Percentiles rank a stretch among this genome's conserved stretches.
Conservation (phyloP, 2,888 invertebrate species). For the Azorinus chamasolen region DNA sequence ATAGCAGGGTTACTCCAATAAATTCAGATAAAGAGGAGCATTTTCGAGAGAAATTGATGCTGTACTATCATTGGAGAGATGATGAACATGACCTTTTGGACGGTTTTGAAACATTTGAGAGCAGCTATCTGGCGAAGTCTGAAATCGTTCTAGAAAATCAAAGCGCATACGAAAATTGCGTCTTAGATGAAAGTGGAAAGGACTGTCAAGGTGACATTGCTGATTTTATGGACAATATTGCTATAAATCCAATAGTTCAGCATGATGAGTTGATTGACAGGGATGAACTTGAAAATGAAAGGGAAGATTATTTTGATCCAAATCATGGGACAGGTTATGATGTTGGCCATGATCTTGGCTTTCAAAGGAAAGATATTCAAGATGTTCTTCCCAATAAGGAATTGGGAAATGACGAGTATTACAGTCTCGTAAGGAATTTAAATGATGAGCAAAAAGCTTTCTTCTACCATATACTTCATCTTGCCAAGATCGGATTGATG, state of each 20-base stretch:
- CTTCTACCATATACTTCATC: constrained; percentile 1
- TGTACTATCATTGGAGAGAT: too few relatives aligned
- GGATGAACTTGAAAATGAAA: neutral
- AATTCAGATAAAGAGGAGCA: too few relatives aligned
- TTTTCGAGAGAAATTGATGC: too few relatives aligned
- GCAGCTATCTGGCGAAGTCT: too few relatives aligned
- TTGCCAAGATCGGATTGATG: neutral
- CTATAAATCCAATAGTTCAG: neutral
- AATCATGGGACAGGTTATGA: neutral
- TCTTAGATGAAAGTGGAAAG: too few relatives aligned
- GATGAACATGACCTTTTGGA: too few relatives aligned
- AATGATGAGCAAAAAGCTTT: constrained; percentile 3
- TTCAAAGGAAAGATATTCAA: neutral
- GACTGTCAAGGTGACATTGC: neutral
- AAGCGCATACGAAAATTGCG: too few relatives aligned
- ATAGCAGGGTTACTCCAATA: too few relatives aligned
- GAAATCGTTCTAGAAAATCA: too few relatives aligned
- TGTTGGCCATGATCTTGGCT: neutral
- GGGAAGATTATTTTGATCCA: neutral
- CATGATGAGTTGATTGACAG: neutral
- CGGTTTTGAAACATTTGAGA: too few relatives aligned
- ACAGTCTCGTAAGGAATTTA: neutral
- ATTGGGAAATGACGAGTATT: neutral
- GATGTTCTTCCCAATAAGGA: neutral
- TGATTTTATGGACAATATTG: neutral